Evolutionary conservation across 2,888 invertebrate genomes (phyloP).

Genomic region (Pherbina coryleti): DNA sequence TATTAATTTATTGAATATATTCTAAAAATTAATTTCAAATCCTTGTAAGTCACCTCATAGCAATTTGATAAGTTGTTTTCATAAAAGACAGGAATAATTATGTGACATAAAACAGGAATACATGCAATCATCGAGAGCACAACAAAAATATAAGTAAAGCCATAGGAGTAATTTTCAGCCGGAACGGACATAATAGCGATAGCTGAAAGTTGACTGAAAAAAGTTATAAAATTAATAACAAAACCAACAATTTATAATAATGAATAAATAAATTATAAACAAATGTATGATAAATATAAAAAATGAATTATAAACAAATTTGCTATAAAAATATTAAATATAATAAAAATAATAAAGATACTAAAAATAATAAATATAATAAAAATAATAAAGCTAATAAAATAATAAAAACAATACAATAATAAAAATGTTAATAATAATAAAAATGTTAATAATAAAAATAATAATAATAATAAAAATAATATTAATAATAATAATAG

Average conservation of each 20-base stretch:
- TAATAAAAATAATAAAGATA: too few relatives aligned
- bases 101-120: constrained; percentile 60
- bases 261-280: too few relatives aligned
- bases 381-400: too few relatives aligned
- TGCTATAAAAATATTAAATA: too few relatives aligned
- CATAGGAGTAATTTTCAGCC: constrained; percentile 71
- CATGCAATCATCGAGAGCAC: constrained; percentile 68
- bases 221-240: neutral
- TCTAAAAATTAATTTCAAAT: neutral
- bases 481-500: too few relatives aligned
- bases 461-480: too few relatives aligned
- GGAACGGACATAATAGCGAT: constrained; percentile 72
- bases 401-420: too few relatives aligned
- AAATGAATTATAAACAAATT: too few relatives aligned
- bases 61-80: constrained; percentile 71
- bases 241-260: neutral
- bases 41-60: constrained; percentile 66
- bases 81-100: constrained; percentile 71
- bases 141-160: constrained; percentile 69
- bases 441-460: too few relatives aligned
- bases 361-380: too few relatives aligned
- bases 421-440: too few relatives aligned
- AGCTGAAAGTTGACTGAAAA: constrained; percentile 71
- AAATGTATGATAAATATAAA: too few relatives aligned
- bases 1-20: neutral